A percentile compares a stretch with the other conserved stretches of the same genome.
These are phyloP conservation scores for Cheilosia vernalis DNA, from an alignment of 2,888 invertebrate genomes.

Conservation along the genomic window DNA sequence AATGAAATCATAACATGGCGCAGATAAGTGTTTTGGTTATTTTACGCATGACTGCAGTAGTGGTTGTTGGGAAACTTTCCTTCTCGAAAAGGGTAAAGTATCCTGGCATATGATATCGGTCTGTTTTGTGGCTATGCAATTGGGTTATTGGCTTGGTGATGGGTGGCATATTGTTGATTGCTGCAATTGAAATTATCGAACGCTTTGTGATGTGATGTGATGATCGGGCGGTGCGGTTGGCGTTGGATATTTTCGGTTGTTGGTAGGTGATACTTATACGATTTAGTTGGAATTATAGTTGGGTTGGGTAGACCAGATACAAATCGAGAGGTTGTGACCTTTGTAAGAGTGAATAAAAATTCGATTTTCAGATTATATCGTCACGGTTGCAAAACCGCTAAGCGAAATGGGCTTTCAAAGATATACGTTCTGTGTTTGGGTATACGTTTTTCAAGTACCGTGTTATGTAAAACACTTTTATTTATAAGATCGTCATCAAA, in stretches of 20 bases:
- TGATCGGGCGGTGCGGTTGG: background rate
- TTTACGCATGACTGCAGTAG: conserved; percentile 23
- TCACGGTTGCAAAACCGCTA: no score
- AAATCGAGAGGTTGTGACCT: no score
- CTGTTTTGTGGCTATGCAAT: conserved; percentile 44
- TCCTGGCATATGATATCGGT: conserved; percentile 11
- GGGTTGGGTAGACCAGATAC: no score
- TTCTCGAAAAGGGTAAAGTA: background rate
- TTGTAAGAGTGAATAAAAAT: no score
- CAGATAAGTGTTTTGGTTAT: conserved; percentile 54
- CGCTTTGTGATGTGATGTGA: background rate
- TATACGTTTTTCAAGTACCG: no score
- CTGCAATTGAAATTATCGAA: conserved; percentile 45
- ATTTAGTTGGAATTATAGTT: no score
- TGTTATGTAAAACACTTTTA: no score
- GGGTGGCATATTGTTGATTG: conserved; percentile 50
- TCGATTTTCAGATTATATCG: no score
- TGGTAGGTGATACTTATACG: background rate
- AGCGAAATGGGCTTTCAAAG: no score
- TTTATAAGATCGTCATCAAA: no score
- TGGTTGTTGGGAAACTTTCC: background rate
- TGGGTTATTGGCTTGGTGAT: conserved; percentile 37
- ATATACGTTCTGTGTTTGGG: no score
- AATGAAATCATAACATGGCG: conserved; percentile 63
- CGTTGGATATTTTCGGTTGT: conserved; percentile 15